Conservation (phyloP, 2,888 invertebrate species). For the Morpho deidamia region DNA sequence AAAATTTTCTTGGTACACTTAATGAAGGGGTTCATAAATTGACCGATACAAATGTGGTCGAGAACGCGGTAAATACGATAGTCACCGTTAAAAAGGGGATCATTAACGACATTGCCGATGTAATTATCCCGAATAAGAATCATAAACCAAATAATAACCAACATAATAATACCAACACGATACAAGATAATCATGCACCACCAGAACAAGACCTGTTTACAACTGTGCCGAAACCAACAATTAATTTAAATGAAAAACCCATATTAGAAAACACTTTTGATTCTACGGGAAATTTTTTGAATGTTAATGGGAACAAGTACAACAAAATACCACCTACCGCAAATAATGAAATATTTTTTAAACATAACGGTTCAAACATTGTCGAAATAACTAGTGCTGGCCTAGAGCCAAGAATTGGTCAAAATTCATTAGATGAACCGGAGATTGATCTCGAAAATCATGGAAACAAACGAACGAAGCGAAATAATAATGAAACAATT, state of each 20-base stretch:
- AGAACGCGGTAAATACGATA: conserved; percentile 2
- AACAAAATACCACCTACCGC: too few relatives aligned
- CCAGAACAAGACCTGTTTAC: not conserved
- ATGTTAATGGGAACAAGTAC: too few relatives aligned
- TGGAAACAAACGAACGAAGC: not conserved
- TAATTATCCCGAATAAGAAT: not conserved
- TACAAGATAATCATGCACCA: too few relatives aligned
- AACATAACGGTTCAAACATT: not conserved
- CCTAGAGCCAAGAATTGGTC: conserved; percentile 2
- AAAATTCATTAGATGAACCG: too few relatives aligned
- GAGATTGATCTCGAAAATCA: too few relatives aligned
- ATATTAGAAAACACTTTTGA: not conserved
- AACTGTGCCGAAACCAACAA: not conserved
- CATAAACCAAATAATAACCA: not conserved
- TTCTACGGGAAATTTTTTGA: too few relatives aligned
- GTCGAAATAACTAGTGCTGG: not conserved
- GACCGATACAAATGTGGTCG: conserved; percentile 1
- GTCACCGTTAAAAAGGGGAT: conserved; percentile 10
- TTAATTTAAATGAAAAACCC: not conserved
- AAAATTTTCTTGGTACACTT: conserved; percentile 8
- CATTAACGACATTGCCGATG: conserved; percentile 2
- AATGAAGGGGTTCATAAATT: conserved; percentile 5
- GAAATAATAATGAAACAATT: not conserved
- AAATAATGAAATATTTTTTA: not conserved
- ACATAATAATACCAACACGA: not conserved